These are phyloP conservation scores for Littorina saxatilis DNA, from an alignment of 1,140 invertebrate genomes.

Conservation along the genomic window DNA sequence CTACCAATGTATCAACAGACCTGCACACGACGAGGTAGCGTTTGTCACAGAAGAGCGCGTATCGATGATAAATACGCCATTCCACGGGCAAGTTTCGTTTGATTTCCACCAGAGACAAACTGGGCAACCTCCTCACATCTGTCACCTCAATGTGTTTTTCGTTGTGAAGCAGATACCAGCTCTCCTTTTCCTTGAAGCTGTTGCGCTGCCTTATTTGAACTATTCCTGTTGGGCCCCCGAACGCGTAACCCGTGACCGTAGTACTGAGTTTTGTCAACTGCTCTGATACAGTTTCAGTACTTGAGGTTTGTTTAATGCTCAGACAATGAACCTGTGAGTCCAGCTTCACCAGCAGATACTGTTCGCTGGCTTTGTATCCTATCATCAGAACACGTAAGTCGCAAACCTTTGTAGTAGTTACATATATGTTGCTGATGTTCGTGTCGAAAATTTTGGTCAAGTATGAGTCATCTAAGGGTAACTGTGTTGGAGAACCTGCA, in stretches of 20 bases:
- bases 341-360: too few species aligned
- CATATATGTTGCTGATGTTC: too few species aligned
- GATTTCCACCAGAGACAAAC: neutral
- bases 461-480: too few species aligned
- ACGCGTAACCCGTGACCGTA: neutral
- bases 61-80: neutral
- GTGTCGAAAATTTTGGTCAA: too few species aligned
- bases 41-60: neutral
- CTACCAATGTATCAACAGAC: neutral
- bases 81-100: neutral
- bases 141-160: neutral
- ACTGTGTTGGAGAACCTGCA: too few species aligned
- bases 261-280: neutral
- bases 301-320: neutral
- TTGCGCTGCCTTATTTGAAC: too few species aligned
- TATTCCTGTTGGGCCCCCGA: too few species aligned
- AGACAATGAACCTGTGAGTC: too few species aligned
- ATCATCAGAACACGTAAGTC: too few species aligned
- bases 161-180: neutral
- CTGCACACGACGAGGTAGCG: neutral
- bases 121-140: neutral
- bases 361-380: too few species aligned
- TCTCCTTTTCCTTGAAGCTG: neutral
- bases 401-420: too few species aligned
- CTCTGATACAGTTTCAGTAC: neutral